These are phyloP conservation scores for Drosophila guanche DNA, from an alignment of 1,140 invertebrate genomes.

Conservation along the genomic window DNA sequence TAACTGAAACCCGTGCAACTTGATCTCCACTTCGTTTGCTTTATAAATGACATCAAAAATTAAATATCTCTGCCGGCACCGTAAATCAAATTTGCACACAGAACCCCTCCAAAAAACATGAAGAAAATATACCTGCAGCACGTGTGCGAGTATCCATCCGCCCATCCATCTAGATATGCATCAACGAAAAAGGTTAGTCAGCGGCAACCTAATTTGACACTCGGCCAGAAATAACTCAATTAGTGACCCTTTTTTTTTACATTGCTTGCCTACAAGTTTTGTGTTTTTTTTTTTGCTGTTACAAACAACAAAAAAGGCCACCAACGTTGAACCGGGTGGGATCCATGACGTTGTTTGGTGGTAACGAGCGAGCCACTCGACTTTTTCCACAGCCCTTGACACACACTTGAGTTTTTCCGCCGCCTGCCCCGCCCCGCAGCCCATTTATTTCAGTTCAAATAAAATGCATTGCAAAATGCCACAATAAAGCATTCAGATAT, in stretches of 20 bases:
- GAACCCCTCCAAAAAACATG: background rate
- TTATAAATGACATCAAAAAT: constrained; percentile 80
- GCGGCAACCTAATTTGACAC: constrained; percentile 74
- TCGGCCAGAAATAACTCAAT: constrained; percentile 75
- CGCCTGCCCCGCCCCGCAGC: too few species aligned
- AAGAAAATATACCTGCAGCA: constrained; percentile 2
- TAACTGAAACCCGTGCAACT: constrained; percentile 13
- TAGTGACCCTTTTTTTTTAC: constrained; percentile 50
- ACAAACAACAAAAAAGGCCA: constrained; percentile 22
- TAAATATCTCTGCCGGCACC: constrained; percentile 58
- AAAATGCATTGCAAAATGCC: too few species aligned
- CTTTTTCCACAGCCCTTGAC: constrained; percentile 27
- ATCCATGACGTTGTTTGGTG: constrained; percentile 65
- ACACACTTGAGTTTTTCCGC: constrained; percentile 3
- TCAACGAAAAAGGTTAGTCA: constrained; percentile 26
- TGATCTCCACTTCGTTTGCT: constrained; percentile 38
- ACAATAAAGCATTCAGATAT: too few species aligned
- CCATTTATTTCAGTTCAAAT: too few species aligned
- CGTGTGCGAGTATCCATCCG: too few species aligned
- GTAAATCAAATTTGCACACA: constrained; percentile 64
- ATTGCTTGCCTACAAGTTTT: constrained; percentile 2
- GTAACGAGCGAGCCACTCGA: constrained; percentile 56
- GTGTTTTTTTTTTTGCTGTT: constrained; percentile 1
- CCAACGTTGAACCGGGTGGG: constrained; percentile 8
- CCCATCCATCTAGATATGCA: constrained; percentile 3